These are phyloP conservation scores for Orchestes rusci DNA, from an alignment of 2,888 invertebrate genomes.

Conservation along the genomic window DNA sequence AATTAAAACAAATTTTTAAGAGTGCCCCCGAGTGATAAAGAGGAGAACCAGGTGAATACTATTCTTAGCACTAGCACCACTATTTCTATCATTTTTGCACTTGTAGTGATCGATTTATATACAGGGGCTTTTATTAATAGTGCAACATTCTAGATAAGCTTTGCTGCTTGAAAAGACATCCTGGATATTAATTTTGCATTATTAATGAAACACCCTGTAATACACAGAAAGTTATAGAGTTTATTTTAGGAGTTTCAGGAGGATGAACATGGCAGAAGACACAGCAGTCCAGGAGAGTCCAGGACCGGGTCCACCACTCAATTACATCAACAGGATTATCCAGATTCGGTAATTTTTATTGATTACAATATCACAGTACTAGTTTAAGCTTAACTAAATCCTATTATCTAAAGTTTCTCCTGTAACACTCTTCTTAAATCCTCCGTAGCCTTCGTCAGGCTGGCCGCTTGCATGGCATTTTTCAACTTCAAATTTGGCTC, in stretches of 20 bases:
- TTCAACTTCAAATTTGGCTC: conserved; percentile 48
- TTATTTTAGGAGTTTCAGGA: conserved; percentile 56
- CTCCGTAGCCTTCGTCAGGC: conserved; percentile 62
- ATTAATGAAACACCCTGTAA: no score
- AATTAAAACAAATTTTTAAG: no score
- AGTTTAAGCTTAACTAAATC: no score
- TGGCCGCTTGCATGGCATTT: conserved; percentile 41
- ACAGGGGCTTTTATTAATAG: no score
- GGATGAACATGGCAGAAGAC: conserved; percentile 58
- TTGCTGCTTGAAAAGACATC: no score
- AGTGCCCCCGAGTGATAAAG: no score
- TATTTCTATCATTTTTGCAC: conserved; percentile 44
- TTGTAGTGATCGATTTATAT: no score
- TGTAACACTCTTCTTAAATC: conserved; percentile 68
- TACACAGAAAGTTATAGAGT: no score
- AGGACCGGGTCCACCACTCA: conserved; percentile 60
- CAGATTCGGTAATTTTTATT: conserved; percentile 56
- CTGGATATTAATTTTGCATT: no score
- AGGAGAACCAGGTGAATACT: no score
- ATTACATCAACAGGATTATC: conserved; percentile 52
- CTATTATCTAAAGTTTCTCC: conserved; percentile 70
- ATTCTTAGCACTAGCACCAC: conserved; percentile 45
- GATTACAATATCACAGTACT: no score
- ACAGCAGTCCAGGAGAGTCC: conserved; percentile 65
- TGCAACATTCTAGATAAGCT: no score